Evolutionary conservation across 2,888 invertebrate species (phyloP).

Genomic region (Eupithecia tripunctaria): DNA sequence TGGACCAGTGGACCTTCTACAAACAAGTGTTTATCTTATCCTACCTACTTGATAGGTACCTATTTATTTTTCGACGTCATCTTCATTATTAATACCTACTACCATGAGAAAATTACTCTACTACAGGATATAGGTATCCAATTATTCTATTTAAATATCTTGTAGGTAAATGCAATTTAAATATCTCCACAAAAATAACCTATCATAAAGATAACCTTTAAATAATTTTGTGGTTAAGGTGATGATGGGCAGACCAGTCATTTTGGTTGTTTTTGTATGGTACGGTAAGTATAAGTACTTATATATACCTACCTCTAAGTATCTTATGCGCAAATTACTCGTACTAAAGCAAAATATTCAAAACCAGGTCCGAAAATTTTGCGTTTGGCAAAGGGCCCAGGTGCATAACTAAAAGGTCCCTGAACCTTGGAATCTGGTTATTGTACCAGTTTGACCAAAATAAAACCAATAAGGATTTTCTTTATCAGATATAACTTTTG

Average conservation of each 20-base stretch:
- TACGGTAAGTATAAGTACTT: not conserved
- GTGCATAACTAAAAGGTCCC: not conserved
- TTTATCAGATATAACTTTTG: not conserved
- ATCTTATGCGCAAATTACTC: not conserved
- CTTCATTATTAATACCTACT: not conserved
- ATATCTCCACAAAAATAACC: not conserved
- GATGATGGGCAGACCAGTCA: not conserved
- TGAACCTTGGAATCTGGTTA: slow-evolving; percentile 5
- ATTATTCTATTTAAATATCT: not conserved
- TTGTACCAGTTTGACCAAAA: not conserved
- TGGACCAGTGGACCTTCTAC: not conserved
- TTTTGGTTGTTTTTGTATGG: not conserved
- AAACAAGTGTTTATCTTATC: not conserved
- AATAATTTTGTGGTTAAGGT: not conserved
- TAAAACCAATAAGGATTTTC: not conserved
- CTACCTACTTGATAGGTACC: not conserved
- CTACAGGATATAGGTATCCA: slow-evolving; percentile 3
- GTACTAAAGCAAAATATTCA: not conserved
- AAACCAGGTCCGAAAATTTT: not conserved
- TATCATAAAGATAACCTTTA: not conserved
- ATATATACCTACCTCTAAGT: not conserved
- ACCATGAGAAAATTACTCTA: not conserved
- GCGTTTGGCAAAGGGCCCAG: slow-evolving; percentile 7
- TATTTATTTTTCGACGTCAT: not conserved
- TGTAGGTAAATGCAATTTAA: slow-evolving; percentile 3